Percentiles rank a stretch among this genome's conserved stretches.
Evolutionary conservation across 2,797 vertebrate species (phyloP).

Genomic region (Emydoidea blandingii): DNA sequence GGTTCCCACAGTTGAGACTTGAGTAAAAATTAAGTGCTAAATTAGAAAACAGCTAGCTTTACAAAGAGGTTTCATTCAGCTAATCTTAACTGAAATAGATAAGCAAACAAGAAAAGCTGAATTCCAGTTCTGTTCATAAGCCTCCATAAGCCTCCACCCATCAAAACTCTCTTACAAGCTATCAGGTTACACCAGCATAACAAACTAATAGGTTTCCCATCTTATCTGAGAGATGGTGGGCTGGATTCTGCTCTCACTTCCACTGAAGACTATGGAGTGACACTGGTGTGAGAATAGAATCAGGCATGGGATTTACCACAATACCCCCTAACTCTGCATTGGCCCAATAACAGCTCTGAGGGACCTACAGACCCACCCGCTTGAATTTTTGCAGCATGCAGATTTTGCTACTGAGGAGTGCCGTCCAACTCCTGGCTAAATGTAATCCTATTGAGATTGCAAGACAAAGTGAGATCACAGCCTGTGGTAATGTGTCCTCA

Average conservation of each 20-base stretch:
- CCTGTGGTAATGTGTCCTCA: neutral
- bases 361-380: neutral
- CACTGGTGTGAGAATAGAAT: neutral
- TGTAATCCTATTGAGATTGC: neutral
- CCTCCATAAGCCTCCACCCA: neutral
- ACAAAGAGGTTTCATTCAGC: conserved; percentile 53
- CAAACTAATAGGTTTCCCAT: neutral
- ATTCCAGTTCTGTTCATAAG: neutral
- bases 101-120: conserved; percentile 44
- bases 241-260: conserved; percentile 65
- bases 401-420: neutral
- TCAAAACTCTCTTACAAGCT: conserved; percentile 21
- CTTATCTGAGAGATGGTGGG: neutral
- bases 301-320: neutral
- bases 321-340: neutral
- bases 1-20: neutral
- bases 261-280: neutral
- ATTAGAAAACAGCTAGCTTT: conserved; percentile 45
- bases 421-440: neutral
- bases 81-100: conserved; percentile 41
- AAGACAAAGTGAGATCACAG: neutral
- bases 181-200: conserved; percentile 22
- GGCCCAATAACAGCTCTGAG: neutral
- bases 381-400: neutral
- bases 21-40: neutral